Conservation (phyloP, 2,113 vertebrate genomes). For the Ctenomys sociabilis region DNA sequence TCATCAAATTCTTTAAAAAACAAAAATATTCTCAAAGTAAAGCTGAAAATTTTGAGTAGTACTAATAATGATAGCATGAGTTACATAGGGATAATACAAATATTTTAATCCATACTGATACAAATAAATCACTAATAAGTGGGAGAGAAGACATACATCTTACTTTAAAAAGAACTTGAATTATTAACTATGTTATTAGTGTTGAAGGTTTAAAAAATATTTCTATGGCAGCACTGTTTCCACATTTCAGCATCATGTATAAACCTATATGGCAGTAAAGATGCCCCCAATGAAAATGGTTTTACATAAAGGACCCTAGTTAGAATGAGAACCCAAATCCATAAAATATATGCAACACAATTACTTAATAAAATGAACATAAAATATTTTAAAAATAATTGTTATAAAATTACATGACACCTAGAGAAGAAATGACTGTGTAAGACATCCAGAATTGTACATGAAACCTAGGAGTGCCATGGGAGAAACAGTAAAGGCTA, state of each 20-base stretch:
- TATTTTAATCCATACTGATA: not conserved
- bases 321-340: not conserved
- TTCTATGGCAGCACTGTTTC: not conserved
- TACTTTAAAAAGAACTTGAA: not conserved
- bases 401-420: not conserved
- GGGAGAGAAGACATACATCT: not conserved
- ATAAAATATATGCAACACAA: not conserved
- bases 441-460: not conserved
- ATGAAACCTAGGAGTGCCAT: not conserved
- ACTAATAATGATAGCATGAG: not conserved
- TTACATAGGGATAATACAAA: not conserved
- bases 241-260: not conserved
- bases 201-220: not conserved
- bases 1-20: not conserved
- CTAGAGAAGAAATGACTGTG: not conserved
- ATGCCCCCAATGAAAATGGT: not conserved
- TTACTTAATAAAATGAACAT: not conserved
- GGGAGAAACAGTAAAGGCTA: not conserved
- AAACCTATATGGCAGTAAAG: not conserved
- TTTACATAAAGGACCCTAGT: not conserved
- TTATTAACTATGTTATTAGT: not conserved
- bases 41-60: not conserved
- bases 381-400: not conserved
- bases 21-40: not conserved
- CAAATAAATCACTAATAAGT: not conserved